Percentiles rank a stretch among this genome's conserved stretches.
phyloP scores from a whole-genome alignment of 2,113 vertebrate genomes.

The Chionis minor region DNA sequence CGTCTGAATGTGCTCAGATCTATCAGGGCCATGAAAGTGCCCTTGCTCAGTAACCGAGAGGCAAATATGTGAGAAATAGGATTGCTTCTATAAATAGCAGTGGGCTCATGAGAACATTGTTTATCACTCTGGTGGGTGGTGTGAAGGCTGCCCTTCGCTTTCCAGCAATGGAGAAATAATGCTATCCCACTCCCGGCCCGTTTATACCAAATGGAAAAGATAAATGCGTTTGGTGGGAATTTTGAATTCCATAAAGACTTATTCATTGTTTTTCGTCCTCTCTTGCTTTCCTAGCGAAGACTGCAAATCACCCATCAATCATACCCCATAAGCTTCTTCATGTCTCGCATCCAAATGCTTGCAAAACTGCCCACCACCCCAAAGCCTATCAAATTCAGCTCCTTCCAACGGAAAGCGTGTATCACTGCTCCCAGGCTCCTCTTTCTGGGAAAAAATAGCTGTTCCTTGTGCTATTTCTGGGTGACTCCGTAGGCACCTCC shows the following conservation, averaged over 20 bases:
- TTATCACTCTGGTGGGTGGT: constrained; percentile 5
- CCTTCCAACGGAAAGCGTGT: not conserved
- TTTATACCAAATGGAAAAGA: constrained; percentile 19
- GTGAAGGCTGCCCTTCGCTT: constrained; percentile 42
- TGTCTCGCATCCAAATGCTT: not conserved
- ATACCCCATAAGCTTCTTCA: not conserved
- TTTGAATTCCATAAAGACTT: constrained; percentile 37
- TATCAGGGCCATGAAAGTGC: constrained; percentile 35
- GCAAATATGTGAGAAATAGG: constrained; percentile 61
- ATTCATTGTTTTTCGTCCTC: constrained; percentile 20
- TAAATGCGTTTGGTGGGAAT: constrained; percentile 37
- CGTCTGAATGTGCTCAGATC: not conserved
- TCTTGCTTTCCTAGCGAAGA: not conserved
- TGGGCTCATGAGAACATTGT: constrained; percentile 44
- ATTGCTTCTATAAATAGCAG: constrained; percentile 61
- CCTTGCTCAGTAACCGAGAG: constrained; percentile 47
- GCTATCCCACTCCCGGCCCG: not conserved
- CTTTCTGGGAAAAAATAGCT: constrained; percentile 47
- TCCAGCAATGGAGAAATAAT: not conserved
- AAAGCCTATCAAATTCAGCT: not conserved
- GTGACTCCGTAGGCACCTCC: constrained; percentile 48
- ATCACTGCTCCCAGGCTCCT: constrained; percentile 23
- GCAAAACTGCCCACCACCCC: not conserved
- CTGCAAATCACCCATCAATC: not conserved
- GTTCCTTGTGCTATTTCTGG: constrained; percentile 50